Conservation (phyloP, 2,888 invertebrate genomes). For the Trissolcus japonicus region DNA sequence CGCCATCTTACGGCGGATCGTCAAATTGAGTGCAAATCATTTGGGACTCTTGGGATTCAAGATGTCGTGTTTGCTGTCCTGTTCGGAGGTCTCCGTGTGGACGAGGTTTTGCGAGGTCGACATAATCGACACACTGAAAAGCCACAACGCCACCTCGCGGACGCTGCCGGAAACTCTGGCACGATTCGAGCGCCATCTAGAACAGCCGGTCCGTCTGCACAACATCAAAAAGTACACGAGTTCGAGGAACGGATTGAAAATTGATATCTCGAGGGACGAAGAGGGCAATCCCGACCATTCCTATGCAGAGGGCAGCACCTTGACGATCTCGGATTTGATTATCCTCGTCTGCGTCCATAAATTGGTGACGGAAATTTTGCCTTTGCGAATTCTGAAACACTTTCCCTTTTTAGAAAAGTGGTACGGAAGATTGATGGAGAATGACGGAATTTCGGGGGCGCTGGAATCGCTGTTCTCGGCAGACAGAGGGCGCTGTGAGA, state of each 20-base stretch:
- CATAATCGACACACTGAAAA: slow-evolving; percentile 81
- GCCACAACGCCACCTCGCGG: slow-evolving; percentile 66
- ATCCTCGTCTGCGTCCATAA: slow-evolving; percentile 84
- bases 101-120: slow-evolving; percentile 95
- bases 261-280: slow-evolving; percentile 66
- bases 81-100: slow-evolving; percentile 91
- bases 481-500: neutral
- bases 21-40: slow-evolving; percentile 74
- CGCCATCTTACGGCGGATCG: slow-evolving; percentile 82
- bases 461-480: slow-evolving; percentile 59
- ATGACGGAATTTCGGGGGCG: slow-evolving; percentile 59
- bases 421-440: slow-evolving; percentile 77
- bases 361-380: slow-evolving; percentile 77
- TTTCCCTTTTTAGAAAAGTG: slow-evolving; percentile 83
- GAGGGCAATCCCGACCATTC: slow-evolving; percentile 79
- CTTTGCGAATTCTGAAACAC: slow-evolving; percentile 64
- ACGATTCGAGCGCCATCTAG: slow-evolving; percentile 90
- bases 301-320: slow-evolving; percentile 88
- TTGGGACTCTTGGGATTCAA: slow-evolving; percentile 85
- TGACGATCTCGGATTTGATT: slow-evolving; percentile 90
- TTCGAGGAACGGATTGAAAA: slow-evolving; percentile 76
- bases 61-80: slow-evolving; percentile 86
- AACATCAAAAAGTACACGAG: slow-evolving; percentile 82
- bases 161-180: slow-evolving; percentile 83
- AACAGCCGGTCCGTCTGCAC: slow-evolving; percentile 88